These are phyloP conservation scores for Acipenser transmontanus DNA, from an alignment of 2,797 vertebrate species.

Conservation along the genomic window DNA sequence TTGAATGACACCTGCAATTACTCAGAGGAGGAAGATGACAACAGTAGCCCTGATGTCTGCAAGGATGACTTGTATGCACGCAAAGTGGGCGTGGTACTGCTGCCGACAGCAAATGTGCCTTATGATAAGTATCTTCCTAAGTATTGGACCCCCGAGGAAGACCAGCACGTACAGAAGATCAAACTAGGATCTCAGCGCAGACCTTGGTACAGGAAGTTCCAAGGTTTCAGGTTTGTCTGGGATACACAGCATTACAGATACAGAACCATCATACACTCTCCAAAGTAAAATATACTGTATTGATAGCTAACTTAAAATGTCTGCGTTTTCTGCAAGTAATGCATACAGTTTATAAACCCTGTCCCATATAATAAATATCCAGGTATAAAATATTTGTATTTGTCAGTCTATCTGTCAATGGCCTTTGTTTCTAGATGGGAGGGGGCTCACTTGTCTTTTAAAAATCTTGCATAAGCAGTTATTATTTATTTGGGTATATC, in stretches of 20 bases:
- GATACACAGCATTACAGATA: background rate
- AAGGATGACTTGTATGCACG: constrained; percentile 66
- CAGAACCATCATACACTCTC: no score
- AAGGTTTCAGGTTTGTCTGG: constrained; percentile 91
- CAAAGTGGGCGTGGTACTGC: constrained; percentile 46
- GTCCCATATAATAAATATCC: no score
- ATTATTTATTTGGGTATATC: no score
- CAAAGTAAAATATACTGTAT: no score
- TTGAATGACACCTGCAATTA: constrained; percentile 61
- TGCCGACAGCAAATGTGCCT: constrained; percentile 39
- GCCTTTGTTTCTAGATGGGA: no score
- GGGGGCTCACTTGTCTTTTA: no score
- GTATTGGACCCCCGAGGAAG: constrained; percentile 77
- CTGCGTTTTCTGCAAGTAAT: no score
- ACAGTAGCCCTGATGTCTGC: constrained; percentile 77
- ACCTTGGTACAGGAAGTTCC: constrained; percentile 93
- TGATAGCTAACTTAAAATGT: no score
- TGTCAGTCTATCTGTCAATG: no score
- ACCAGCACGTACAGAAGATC: constrained; percentile 73
- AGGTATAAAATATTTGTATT: no score
- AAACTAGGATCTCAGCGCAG: constrained; percentile 74
- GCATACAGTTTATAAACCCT: no score
- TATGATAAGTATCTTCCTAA: constrained; percentile 83
- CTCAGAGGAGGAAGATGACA: constrained; percentile 66
- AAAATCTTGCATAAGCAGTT: no score